phyloP scores from a whole-genome alignment of 2,113 vertebrate genomes.

The Malaclemys terrapin region DNA sequence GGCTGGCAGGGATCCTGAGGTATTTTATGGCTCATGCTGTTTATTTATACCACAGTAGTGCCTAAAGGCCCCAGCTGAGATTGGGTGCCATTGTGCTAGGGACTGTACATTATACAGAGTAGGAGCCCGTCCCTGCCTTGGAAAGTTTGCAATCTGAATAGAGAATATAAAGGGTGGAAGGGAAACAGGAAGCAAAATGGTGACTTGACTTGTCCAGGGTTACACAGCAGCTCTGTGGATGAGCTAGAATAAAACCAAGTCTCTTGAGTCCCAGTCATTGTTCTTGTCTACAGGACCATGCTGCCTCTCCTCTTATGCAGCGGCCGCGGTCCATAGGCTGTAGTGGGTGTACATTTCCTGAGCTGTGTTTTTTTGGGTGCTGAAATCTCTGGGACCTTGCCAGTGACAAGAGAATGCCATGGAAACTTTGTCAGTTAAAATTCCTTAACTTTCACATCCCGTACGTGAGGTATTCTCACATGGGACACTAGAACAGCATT shows the following conservation, averaged over 20 bases:
- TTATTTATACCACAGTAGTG: background rate
- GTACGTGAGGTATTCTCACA: background rate
- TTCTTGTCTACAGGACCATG: background rate
- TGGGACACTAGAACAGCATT: background rate
- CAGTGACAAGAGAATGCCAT: background rate
- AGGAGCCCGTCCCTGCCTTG: background rate
- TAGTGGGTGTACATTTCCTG: background rate
- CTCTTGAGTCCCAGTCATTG: accelerated
- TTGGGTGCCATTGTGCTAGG: background rate
- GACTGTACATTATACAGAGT: background rate
- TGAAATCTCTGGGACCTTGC: background rate
- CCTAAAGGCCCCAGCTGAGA: background rate
- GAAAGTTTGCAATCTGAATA: background rate
- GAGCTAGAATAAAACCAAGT: background rate
- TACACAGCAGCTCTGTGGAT: background rate
- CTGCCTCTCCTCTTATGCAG: background rate
- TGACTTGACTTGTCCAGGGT: background rate
- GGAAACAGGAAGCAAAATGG: background rate
- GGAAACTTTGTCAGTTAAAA: background rate
- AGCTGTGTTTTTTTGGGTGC: background rate
- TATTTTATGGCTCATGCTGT: background rate
- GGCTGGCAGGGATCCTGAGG: background rate
- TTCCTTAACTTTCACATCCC: background rate
- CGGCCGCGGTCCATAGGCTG: background rate
- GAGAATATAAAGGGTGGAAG: background rate